Evolutionary conservation across 2,797 vertebrate genomes (phyloP), one percentile per base, ranked within the genome.

Genomic region (Phyllotis vaccarum): DNA sequence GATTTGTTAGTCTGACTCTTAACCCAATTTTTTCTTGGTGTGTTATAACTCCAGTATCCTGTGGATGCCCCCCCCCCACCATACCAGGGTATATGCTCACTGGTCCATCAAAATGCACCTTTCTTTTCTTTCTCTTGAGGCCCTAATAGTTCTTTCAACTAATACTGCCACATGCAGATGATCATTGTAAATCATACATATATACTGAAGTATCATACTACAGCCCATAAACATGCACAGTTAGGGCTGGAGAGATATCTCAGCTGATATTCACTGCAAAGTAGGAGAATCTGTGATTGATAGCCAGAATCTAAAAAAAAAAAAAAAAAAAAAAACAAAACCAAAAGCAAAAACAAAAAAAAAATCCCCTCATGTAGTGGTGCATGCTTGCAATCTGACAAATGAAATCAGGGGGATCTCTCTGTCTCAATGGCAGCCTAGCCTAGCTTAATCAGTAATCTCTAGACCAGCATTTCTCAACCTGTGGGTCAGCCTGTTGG

Each of bases 31-130:
- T n/a, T 29, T 31, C 22, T 40, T 24, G 43, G 0, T 16, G 1
- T 80, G 3, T 31, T 16, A 17, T 70, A 64, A 43, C 52, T 19
- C 31, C 21, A 22, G 5, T 74, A n/a, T 75, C 43, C 31, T 11
- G 0, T 17, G 11, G 7, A 22, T 62, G 27, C 21, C 1, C 0
- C 5, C 21, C 1, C 0, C 5, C 4, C 11, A 14, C 43, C 11
- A 40, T 40, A 31, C 31, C 56, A 75, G 40, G n/a, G 16, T 13
- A 6, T 43, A 21, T 21, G 24, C 52, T 40, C 56, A 17, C 27
- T 87, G 31, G 16, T 7, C 10, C 56, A 75, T 46, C 12, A 64
- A 88, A 56, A 90, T 64, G 16, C 3, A 37, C 5, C n/a, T 86
- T 70, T 43, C 29, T 66, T 75, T 54, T n/a, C 13, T 54, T 72